Evolutionary conservation across 1,140 invertebrate species (phyloP), one percentile per base, ranked within the genome.

Genomic region (Alviniconcha marisindica): DNA sequence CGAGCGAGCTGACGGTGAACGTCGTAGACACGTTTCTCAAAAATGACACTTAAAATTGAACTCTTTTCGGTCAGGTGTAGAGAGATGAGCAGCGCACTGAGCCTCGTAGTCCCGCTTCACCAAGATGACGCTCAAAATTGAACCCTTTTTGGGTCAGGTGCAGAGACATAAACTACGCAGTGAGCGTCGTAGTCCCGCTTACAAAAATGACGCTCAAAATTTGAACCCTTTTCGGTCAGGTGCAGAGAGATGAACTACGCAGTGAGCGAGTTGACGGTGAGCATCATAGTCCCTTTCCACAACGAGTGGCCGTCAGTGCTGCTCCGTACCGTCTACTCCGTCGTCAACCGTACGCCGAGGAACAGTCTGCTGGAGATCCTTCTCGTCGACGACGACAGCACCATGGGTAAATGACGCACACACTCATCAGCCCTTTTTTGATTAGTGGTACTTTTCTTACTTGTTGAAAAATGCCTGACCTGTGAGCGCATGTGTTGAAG

Each of bases 211-310:
- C n/a, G n/a, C n/a, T n/a, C n/a, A n/a, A n/a, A n/a, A n/a, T n/a
- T n/a, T n/a, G n/a, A n/a, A 66, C 24, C 15, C 60, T 66, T 31
- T 18, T 3, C n/a, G 31, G 60, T 7, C 40, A 77, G 74, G 12
- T 77, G 74, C n/a, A 40, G n/a, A 5, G 42, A n/a, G n/a, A 3
- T 42, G 74, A 42, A 24, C 38, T 56, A 77, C 51, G 24, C 44
- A 21, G 4, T 54, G 15, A 44, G 31, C 82, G 92, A 98, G 71
- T 96, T 96, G 69, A 95, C 95, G 83, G 96, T 96, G 0, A 97
- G 96, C 66, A 94, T 99, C 40, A 95, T 99, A n/a, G 97, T 99
- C 90, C 99, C 98, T 90, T 99, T 99, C 91, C 98, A 97, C 92
- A 99, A 99, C 93, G 99, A 99, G 93, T 98, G 98, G 90, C 96